Conservation (phyloP, 2,888 invertebrate species). For the Pyrrhia umbra region DNA sequence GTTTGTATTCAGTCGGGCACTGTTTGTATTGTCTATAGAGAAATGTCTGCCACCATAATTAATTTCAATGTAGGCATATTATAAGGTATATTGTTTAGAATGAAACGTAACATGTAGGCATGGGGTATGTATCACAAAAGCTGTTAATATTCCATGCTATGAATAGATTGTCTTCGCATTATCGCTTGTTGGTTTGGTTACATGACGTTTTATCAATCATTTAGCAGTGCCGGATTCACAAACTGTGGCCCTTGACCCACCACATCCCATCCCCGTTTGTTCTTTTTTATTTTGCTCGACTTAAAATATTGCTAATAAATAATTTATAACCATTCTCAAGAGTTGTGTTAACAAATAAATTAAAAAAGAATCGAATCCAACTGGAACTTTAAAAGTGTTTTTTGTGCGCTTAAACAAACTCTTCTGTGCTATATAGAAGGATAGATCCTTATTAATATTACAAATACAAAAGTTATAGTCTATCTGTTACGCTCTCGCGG, state of each 20-base stretch:
- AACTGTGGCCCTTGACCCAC: background rate
- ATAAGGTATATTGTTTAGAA: slow-evolving; percentile 35
- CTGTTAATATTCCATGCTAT: slow-evolving; percentile 2
- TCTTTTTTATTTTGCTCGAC: too few relatives aligned
- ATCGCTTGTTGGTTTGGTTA: background rate
- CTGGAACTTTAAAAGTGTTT: too few relatives aligned
- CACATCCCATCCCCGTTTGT: too few relatives aligned
- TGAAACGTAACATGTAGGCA: slow-evolving; percentile 31
- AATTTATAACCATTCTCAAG: too few relatives aligned
- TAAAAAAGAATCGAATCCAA: too few relatives aligned
- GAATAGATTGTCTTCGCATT: slow-evolving; percentile 5
- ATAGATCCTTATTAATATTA: too few relatives aligned
- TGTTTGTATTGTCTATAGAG: slow-evolving; percentile 59
- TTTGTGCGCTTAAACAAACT: too few relatives aligned
- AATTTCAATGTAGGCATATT: slow-evolving; percentile 29
- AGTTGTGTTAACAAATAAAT: too few relatives aligned
- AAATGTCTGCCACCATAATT: slow-evolving; percentile 50
- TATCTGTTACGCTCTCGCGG: too few relatives aligned
- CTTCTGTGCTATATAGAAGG: too few relatives aligned
- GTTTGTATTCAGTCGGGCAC: slow-evolving; percentile 49
- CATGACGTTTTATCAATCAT: background rate
- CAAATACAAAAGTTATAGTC: too few relatives aligned
- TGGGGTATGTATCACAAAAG: slow-evolving; percentile 12
- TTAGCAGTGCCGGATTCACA: background rate
- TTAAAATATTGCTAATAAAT: too few relatives aligned